phyloP scores from a whole-genome alignment of 1,140 invertebrate species.

The Ostrea edulis region DNA sequence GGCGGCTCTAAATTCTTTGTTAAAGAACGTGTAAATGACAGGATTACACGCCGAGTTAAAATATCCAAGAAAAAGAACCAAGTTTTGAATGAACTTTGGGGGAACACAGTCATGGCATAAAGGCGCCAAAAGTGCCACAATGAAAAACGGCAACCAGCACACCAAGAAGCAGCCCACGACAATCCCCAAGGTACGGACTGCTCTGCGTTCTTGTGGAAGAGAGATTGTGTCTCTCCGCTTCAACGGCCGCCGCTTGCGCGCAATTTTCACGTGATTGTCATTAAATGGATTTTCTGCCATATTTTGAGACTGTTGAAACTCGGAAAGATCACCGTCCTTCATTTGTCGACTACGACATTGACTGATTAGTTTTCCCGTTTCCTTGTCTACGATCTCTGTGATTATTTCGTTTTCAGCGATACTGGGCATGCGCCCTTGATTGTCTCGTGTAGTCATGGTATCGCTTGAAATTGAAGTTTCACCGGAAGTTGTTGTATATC shows the following conservation, averaged over 20 bases:
- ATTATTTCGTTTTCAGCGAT: conserved; percentile 7
- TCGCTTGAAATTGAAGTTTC: conserved; percentile 51
- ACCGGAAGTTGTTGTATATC: conserved; percentile 57
- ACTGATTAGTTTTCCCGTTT: neutral
- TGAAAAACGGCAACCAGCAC: conserved; percentile 99
- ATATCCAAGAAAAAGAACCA: conserved; percentile 94
- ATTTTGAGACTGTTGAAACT: neutral
- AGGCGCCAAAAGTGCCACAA: conserved; percentile 81
- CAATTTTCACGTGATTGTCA: neutral
- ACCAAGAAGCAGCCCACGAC: conserved; percentile 99
- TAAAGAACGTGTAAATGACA: conserved; percentile 98
- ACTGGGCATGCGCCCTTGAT: neutral
- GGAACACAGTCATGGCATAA: conserved; percentile 79
- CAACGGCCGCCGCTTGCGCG: neutral
- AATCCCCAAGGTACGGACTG: conserved; percentile 96
- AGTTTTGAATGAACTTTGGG: conserved; percentile 52
- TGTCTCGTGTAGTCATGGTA: neutral
- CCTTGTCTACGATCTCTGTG: neutral
- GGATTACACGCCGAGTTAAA: conserved; percentile 98
- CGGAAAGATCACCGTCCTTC: neutral
- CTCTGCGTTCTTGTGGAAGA: conserved; percentile 96
- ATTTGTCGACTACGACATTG: neutral
- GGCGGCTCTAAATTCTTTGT: conserved; percentile 97
- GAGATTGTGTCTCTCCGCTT: conserved; percentile 95
- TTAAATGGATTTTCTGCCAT: neutral